Conservation (phyloP, 2,888 invertebrate species). For the Sinodicranocentrus sp. region DNA sequence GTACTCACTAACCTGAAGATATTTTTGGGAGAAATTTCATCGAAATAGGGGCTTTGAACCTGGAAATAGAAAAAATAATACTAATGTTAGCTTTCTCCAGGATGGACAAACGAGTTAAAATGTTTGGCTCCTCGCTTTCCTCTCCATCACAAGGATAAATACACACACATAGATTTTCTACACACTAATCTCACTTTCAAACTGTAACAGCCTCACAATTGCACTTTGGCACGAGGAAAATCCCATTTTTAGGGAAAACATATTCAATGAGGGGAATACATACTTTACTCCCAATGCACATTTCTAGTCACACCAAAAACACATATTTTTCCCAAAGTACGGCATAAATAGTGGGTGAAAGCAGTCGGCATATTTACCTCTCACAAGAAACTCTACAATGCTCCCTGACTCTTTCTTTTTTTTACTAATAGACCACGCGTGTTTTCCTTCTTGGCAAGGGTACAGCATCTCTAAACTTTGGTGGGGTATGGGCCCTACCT, state of each 20-base stretch:
- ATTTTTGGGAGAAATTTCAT: too few species aligned
- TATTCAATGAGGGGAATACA: too few species aligned
- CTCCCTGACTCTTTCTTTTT: slow-evolving; percentile 32
- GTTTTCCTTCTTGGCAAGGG: slow-evolving; percentile 54
- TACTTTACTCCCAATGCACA: too few species aligned
- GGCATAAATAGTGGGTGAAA: slow-evolving; percentile 62
- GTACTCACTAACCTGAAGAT: too few species aligned
- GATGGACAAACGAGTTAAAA: slow-evolving; percentile 2
- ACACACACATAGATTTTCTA: neutral
- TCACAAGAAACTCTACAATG: too few species aligned
- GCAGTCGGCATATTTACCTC: slow-evolving; percentile 67
- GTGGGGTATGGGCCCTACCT: too few species aligned
- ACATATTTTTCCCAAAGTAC: slow-evolving; percentile 58
- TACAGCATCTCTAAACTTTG: slow-evolving; percentile 43
- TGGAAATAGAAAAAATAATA: slow-evolving; percentile 29
- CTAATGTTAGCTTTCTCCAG: slow-evolving; percentile 2
- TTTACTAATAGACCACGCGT: slow-evolving; percentile 51
- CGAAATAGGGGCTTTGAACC: too few species aligned
- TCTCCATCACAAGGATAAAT: neutral
- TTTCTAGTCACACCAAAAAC: too few species aligned
- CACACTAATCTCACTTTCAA: slow-evolving; percentile 5
- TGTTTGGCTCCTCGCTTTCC: neutral
- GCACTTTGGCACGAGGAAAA: slow-evolving; percentile 13
- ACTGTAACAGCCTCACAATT: neutral
- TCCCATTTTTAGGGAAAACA: neutral